phyloP scores from a whole-genome alignment of 2,113 vertebrate genomes.

The Phocoena sinus region DNA sequence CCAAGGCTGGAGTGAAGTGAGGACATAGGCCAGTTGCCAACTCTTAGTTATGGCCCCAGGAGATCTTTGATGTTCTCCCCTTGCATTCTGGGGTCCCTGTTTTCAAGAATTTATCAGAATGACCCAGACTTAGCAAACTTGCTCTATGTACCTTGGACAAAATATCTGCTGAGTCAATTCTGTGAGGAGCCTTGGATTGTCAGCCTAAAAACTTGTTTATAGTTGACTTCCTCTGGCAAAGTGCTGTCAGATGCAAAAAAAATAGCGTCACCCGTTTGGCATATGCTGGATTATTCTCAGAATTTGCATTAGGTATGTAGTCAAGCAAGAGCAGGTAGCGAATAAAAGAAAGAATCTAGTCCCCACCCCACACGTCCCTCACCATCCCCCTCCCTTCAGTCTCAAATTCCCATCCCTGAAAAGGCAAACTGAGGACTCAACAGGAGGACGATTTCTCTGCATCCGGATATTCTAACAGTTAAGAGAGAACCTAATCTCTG shows the following conservation, averaged over 20 bases:
- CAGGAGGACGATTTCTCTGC: neutral
- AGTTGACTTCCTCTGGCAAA: conserved; percentile 55
- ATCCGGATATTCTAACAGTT: neutral
- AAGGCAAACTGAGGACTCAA: neutral
- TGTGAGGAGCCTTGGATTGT: conserved; percentile 52
- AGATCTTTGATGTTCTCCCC: conserved; percentile 69
- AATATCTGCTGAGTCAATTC: conserved; percentile 66
- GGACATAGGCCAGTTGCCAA: conserved; percentile 64
- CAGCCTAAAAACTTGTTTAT: conserved; percentile 56
- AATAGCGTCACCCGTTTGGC: neutral
- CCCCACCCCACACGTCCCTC: neutral
- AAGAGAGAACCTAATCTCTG: neutral
- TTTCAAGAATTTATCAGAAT: conserved; percentile 75
- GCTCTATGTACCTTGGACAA: conserved; percentile 72
- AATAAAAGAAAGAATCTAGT: neutral
- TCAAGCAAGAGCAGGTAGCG: neutral
- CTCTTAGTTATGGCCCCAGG: conserved; percentile 51
- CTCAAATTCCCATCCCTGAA: neutral
- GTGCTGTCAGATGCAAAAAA: conserved; percentile 33
- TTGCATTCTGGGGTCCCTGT: conserved; percentile 64
- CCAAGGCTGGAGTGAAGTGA: conserved; percentile 57
- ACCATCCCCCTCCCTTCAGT: neutral
- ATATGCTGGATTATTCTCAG: neutral
- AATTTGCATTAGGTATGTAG: neutral
- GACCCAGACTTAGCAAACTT: conserved; percentile 69